Evolutionary conservation across 1,140 invertebrate genomes (phyloP).

Genomic region (Lepidostoma basale): DNA sequence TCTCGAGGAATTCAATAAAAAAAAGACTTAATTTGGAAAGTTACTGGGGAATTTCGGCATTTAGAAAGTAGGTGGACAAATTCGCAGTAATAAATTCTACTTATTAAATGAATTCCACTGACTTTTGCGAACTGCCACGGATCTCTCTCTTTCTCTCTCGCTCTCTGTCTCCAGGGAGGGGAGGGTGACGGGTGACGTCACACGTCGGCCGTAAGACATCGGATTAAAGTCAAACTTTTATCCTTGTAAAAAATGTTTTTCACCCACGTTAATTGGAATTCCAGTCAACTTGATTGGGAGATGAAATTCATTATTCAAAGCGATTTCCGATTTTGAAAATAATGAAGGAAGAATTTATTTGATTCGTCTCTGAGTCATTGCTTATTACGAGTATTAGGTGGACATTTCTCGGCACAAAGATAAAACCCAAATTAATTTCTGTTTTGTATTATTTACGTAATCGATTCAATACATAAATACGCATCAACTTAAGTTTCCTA

Average conservation of each 20-base stretch:
- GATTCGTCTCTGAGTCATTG: not conserved
- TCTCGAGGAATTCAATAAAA: constrained; percentile 43
- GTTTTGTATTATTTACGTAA: too few relatives aligned
- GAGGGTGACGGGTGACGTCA: constrained; percentile 37
- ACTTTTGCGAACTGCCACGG: constrained; percentile 27
- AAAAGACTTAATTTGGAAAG: constrained; percentile 43
- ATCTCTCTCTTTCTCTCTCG: too few relatives aligned
- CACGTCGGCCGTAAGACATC: constrained; percentile 31
- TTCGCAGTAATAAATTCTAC: constrained; percentile 45
- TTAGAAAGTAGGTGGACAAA: constrained; percentile 40
- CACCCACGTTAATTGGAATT: constrained; percentile 16
- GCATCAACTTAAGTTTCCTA: too few relatives aligned
- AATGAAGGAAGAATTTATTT: too few relatives aligned
- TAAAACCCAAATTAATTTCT: too few relatives aligned
- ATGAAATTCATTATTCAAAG: constrained; percentile 10
- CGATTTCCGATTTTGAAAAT: not conserved
- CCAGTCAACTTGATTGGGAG: constrained; percentile 11
- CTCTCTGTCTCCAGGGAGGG: too few relatives aligned
- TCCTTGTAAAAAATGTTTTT: constrained; percentile 7
- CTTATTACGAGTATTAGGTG: not conserved
- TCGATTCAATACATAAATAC: too few relatives aligned
- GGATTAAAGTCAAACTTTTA: constrained; percentile 43
- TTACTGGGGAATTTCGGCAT: constrained; percentile 39
- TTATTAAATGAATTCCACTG: constrained; percentile 45
- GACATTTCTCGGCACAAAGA: too few relatives aligned